A percentile compares a stretch with the other conserved stretches of the same genome.
phyloP scores from a whole-genome alignment of 2,113 vertebrate genomes.

The Siniperca chuatsi region DNA sequence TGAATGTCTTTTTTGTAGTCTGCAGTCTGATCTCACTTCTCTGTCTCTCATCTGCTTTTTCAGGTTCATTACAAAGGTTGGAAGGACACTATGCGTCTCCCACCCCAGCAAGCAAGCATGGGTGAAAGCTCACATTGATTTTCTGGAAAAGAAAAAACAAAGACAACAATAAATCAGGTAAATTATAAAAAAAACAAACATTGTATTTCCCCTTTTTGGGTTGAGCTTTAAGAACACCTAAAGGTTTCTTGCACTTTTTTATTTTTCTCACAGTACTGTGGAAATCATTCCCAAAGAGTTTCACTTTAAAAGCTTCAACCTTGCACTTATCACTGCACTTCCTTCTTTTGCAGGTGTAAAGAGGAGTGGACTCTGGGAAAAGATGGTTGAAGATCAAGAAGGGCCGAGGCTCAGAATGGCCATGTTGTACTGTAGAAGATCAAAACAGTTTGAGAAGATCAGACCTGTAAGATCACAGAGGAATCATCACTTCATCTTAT shows the following conservation, averaged over 20 bases:
- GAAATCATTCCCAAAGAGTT: not conserved
- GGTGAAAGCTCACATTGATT: conserved; percentile 9
- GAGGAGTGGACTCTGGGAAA: not conserved
- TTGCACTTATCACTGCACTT: not conserved
- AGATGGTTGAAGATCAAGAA: not conserved
- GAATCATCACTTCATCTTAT: not conserved
- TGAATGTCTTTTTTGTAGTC: not conserved
- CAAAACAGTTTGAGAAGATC: not conserved
- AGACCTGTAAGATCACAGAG: not conserved
- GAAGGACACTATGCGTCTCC: conserved; percentile 47
- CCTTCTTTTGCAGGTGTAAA: not conserved
- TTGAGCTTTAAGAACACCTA: not conserved
- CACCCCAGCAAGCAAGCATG: conserved; percentile 1
- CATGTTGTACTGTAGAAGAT: not conserved
- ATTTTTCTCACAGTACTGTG: not conserved
- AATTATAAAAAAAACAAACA: not conserved
- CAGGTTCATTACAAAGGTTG: conserved; percentile 41
- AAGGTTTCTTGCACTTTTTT: not conserved
- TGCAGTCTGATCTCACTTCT: not conserved
- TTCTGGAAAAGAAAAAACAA: conserved; percentile 25
- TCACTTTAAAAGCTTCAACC: not conserved
- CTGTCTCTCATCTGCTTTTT: not conserved
- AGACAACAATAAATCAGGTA: conserved; percentile 18
- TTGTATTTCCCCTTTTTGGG: too few relatives aligned
- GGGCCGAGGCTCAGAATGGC: not conserved